Evolutionary conservation across 2,888 invertebrate genomes (phyloP), one percentile per base, ranked within the genome.

Genomic region (Ernsta delagoae): DNA sequence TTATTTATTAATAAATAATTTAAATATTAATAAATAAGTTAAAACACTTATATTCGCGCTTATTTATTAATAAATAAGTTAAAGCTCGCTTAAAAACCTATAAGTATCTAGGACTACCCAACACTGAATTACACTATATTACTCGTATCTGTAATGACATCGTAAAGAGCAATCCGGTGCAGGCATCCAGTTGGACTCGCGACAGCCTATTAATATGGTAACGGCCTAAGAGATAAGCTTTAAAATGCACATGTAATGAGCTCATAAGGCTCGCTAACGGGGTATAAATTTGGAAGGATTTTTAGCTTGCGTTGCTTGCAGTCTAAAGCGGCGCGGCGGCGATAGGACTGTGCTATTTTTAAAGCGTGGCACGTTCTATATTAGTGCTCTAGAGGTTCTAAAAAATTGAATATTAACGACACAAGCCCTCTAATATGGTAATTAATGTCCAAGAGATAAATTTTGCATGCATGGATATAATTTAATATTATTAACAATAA

Each of bases 221-320:
- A 72, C 73, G 70, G 57, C 57, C 57, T 57, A 69, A 75, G 71
- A 74, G 77, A 77, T 78, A 76, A 71, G 70, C 61, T 77, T 78
- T 75, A 77, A 82, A 83, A 79, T 78, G 81, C 81, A 77, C 75
- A 70, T 77, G 76, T 84, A 84, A 85, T 82, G 82, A 84, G 82
- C 78, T 79, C 73, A 75, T 78, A 77, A 72, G 73, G 79, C 77
- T 76, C 77, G 78, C 75, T 74, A 77, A 77, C 74, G 43, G 69
- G 43, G 43, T 53, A 69, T 77, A 75, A 76, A 77, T 76, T 75
- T 71, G 70, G 72, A 70, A 71, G 74, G 70, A 71, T 73, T 72
- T 72, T 70, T 68, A 62, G 70, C 54, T 74, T 71, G 63, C 70
- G 70, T 70, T 72, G 50, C 50, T 50, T 16, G 50, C 16, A 50